Evolutionary conservation across 2,888 invertebrate genomes (phyloP).

Genomic region (Vesta saturnalis): DNA sequence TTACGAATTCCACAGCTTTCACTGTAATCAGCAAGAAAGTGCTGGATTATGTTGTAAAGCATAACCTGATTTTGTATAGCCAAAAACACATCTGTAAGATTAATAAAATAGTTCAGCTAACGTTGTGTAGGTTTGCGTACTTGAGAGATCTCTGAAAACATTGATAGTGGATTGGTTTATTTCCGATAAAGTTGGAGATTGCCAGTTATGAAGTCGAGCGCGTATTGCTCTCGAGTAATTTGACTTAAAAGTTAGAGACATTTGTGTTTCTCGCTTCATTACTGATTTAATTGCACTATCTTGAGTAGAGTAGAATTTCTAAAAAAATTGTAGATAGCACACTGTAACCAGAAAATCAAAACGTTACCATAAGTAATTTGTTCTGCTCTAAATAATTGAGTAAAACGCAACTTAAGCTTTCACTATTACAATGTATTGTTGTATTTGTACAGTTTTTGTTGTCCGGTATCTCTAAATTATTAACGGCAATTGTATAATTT

Average conservation of each 20-base stretch:
- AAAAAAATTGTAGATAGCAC: slow-evolving; percentile 59
- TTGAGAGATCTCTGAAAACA: slow-evolving; percentile 85
- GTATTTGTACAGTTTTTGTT: slow-evolving; percentile 45
- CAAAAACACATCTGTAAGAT: not conserved
- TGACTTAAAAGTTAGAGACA: slow-evolving; percentile 74
- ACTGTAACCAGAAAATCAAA: slow-evolving; percentile 75
- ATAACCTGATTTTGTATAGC: not conserved
- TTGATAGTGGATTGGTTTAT: slow-evolving; percentile 73
- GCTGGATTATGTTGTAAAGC: not conserved
- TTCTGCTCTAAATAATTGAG: slow-evolving; percentile 74
- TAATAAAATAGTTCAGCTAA: not conserved
- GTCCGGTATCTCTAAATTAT: slow-evolving; percentile 76
- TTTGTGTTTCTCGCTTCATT: slow-evolving; percentile 77
- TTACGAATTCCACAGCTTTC: not conserved
- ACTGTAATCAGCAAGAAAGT: not conserved
- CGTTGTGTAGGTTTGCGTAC: slow-evolving; percentile 64
- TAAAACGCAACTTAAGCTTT: slow-evolving; percentile 80
- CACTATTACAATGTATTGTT: slow-evolving; percentile 66
- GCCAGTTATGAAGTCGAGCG: slow-evolving; percentile 62
- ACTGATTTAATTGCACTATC: slow-evolving; percentile 75
- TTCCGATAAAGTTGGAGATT: slow-evolving; percentile 66
- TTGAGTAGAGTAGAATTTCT: slow-evolving; percentile 59
- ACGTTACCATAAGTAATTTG: slow-evolving; percentile 70
- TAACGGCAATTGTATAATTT: slow-evolving; percentile 79
- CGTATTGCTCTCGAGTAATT: slow-evolving; percentile 81